Base-by-base conservation (phyloP, 2,888 invertebrate genomes). In the Euplexia lucipara region DNA sequence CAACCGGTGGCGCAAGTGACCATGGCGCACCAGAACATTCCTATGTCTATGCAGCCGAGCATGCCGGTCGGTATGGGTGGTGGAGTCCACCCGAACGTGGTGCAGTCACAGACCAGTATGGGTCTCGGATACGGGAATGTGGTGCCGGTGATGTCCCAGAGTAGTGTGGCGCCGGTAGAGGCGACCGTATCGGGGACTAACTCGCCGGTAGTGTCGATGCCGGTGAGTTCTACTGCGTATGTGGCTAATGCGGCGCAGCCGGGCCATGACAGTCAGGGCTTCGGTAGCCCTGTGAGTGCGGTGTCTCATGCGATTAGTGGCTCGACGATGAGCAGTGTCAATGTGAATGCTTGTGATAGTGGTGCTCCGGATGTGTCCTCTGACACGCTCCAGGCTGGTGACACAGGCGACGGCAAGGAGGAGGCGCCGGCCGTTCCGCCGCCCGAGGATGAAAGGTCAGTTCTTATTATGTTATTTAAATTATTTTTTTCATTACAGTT, bases 381-480 rank as follows among this genome's bases (percentile, higher is more conserved):
- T 10, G 94, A 95, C 56, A 79, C 80, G 45, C 70, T 90, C 86
- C 92, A 94, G 86, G 84, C 90, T 30, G 90, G 90, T 8, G 95
- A 95, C 71, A 83, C 88, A 2, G 91, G 90, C 1, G 95, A 95
- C 53, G 93, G 94, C 62, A 95, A 95, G 83, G 95, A 95, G 68
- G 95, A 95, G 65, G 72, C 84, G 48, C 93, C 91, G 78, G 66
- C 90, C 0, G 86, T 86, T 35, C 89, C 89, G 47, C 88, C 90
- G 64, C 89, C 92, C 34, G 95, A 95, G 83, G 95, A 95, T 92
- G 95, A 95, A 94, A 95, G 95, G 95, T 95, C 71, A 92, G 94
- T 81, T 10, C 20, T 5, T 9, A 8, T 48, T 22, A n/a, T 10
- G 12, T 18, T 45, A 18, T 59, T 39, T 16, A 1, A 42, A 16